Evolutionary conservation across 2,113 vertebrate genomes (phyloP).

Genomic region (Orycteropus afer): DNA sequence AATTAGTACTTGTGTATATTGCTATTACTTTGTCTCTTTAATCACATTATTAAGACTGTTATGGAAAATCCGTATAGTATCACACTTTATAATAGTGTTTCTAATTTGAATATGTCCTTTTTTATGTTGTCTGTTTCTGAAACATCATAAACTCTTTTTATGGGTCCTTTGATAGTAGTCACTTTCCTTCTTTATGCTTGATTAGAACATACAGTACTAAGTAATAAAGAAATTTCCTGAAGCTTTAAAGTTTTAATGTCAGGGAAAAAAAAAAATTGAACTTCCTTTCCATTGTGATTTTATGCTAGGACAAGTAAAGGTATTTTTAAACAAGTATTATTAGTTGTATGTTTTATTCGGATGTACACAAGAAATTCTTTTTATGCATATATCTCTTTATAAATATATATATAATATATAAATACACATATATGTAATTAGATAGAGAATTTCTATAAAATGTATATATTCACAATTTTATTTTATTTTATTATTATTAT

Average conservation of each 20-base stretch:
- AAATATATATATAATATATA: no score
- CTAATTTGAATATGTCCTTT: slow-evolving; percentile 91
- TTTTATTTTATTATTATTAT: no score
- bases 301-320: slow-evolving; percentile 54
- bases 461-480: no score
- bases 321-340: not conserved
- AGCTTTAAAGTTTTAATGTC: slow-evolving; percentile 83
- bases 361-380: not conserved
- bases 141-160: slow-evolving; percentile 92
- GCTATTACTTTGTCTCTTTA: slow-evolving; percentile 91
- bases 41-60: slow-evolving; percentile 91
- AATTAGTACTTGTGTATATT: slow-evolving; percentile 91
- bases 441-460: no score
- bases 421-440: no score
- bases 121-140: slow-evolving; percentile 91
- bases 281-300: slow-evolving; percentile 58
- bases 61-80: slow-evolving; percentile 90
- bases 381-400: no score
- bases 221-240: slow-evolving; percentile 88
- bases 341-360: not conserved
- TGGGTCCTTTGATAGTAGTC: slow-evolving; percentile 89
- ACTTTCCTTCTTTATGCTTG: slow-evolving; percentile 88
- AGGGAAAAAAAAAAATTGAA: slow-evolving; percentile 61
- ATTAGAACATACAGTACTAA: slow-evolving; percentile 89
- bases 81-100: slow-evolving; percentile 90